phyloP scores from a whole-genome alignment of 2,113 vertebrate genomes.

The Sceloporus undulatus region DNA sequence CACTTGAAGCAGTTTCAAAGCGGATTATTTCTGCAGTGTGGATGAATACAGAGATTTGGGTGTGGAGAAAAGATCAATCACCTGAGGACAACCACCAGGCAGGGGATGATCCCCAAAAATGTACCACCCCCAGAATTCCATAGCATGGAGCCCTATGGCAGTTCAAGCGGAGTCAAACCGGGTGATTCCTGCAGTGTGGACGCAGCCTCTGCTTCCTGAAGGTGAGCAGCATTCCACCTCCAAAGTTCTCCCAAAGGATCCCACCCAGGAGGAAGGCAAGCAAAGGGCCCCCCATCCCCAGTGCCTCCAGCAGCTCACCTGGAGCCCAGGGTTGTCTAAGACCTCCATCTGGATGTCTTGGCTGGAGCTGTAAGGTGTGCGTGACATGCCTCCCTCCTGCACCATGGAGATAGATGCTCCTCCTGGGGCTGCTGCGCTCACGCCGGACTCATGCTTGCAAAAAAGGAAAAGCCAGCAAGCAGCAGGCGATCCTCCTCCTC shows the following conservation, averaged over 20 bases:
- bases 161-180: no score
- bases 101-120: no score
- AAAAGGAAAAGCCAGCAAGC: neutral
- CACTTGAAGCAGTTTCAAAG: no score
- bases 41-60: no score
- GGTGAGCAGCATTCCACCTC: neutral
- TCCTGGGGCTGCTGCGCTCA: constrained; percentile 54
- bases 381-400: constrained; percentile 97
- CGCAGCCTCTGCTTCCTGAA: neutral
- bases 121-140: no score
- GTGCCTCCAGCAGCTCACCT: constrained; percentile 81
- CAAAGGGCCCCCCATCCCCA: neutral
- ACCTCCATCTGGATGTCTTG: constrained; percentile 99
- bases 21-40: no score
- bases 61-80: no score
- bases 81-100: no score
- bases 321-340: constrained; percentile 90
- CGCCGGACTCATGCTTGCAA: constrained; percentile 48
- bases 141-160: no score
- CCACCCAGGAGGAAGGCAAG: no score
- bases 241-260: constrained; percentile 8
- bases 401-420: constrained; percentile 82
- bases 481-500: constrained; percentile 35
- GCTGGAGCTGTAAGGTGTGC: constrained; percentile 94
- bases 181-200: no score